Evolutionary conservation across 2,797 vertebrate species (phyloP), one percentile per base, ranked within the genome.

Genomic region (Dermochelys coriacea): DNA sequence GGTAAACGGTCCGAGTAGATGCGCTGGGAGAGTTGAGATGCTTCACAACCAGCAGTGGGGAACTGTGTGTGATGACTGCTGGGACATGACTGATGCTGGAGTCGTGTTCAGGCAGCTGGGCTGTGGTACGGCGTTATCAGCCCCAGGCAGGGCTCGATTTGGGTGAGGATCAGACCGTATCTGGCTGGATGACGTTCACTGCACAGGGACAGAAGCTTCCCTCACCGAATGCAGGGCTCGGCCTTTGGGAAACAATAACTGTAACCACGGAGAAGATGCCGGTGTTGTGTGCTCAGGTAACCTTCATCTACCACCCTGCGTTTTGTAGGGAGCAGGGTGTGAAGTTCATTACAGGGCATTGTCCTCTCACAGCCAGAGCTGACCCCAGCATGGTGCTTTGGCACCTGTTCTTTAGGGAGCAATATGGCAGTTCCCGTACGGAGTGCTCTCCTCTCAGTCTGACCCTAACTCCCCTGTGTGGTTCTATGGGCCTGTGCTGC

Each of bases 241-340:
- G 3, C 1, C 57, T 0, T 95, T 97, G 97, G 97, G 96, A 4
- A 45, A 29, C 18, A 97, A 97, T 49, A 96, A 98, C 94, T 98
- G 98, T 81, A 92, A 94, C 87, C 98, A 97, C 0, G 89, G 97
- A 29, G 97, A 97, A 55, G 98, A 98, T 0, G 98, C 97, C 0
- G 96, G 96, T 52, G 95, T 98, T 11, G 90, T 95, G 75, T 98
- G 98, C 91, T 96, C 96, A 27, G 98, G 98, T 98, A 85, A 61
- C 29, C 12, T 21, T 31, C 57, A 5, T 6, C 2, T 19, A 51
- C 18, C 16, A 52, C 5, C 5, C 2, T 59, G 27, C 47, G 4
- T n/a, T 41, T 5, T 12, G 41, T 6, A 29, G n/a, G 25, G 25
- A 7, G 11, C 5, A 47, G 0, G 3, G 19, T 45, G 18, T 31